Evolutionary conservation across 2,797 vertebrate genomes (phyloP).

Genomic region (Prionace glauca): DNA sequence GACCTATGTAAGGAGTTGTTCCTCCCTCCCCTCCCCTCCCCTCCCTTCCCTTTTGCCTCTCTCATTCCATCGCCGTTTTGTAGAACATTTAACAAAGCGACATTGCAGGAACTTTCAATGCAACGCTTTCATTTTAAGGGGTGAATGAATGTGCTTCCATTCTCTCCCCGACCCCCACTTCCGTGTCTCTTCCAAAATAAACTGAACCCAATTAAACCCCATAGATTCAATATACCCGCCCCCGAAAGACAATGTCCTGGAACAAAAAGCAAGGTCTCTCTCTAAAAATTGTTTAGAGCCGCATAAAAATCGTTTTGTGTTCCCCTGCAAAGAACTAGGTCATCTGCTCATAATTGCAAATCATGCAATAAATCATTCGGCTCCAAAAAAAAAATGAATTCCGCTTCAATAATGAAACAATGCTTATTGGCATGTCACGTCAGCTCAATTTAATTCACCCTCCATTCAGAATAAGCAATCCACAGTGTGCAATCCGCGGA

Average conservation of each 20-base stretch:
- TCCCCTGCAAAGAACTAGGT: slow-evolving; percentile 76
- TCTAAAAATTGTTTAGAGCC: slow-evolving; percentile 55
- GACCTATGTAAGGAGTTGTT: slow-evolving; percentile 69
- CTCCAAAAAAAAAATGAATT: slow-evolving; percentile 70
- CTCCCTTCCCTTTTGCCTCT: slow-evolving; percentile 67
- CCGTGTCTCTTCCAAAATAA: slow-evolving; percentile 63
- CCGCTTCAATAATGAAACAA: slow-evolving; percentile 78
- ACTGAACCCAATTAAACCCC: slow-evolving; percentile 61
- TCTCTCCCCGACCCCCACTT: slow-evolving; percentile 44
- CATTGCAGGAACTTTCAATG: slow-evolving; percentile 67
- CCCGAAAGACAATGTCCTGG: slow-evolving; percentile 47
- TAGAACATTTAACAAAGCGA: slow-evolving; percentile 65
- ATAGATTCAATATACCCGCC: slow-evolving; percentile 6
- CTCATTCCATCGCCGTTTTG: slow-evolving; percentile 74
- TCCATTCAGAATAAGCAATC: slow-evolving; percentile 72
- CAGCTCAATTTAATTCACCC: slow-evolving; percentile 78
- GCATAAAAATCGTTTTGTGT: slow-evolving; percentile 71
- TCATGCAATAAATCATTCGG: slow-evolving; percentile 83
- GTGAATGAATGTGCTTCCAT: no score
- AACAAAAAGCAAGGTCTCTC: slow-evolving; percentile 50
- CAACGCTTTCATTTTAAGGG: slow-evolving; percentile 53
- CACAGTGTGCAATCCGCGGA: slow-evolving; percentile 66
- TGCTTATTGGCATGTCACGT: slow-evolving; percentile 81
- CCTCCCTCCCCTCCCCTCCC: slow-evolving; percentile 67
- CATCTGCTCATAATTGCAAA: slow-evolving; percentile 86